These are phyloP conservation scores for Xyrichtys novacula DNA, from an alignment of 2,797 vertebrate species.

Conservation along the genomic window DNA sequence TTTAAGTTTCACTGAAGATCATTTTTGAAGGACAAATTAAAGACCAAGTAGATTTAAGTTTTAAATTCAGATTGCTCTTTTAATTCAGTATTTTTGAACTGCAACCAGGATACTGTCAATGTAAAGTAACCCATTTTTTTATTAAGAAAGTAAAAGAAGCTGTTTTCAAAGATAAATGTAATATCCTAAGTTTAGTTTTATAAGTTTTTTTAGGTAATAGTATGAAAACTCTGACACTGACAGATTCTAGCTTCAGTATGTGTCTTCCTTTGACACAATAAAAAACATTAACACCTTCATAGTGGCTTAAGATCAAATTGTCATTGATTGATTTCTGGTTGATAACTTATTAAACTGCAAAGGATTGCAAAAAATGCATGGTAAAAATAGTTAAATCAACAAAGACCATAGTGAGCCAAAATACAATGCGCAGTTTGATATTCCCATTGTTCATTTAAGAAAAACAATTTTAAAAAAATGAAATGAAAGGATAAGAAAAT, in stretches of 20 bases:
- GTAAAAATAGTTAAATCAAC: too few relatives aligned
- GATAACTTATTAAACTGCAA: not conserved
- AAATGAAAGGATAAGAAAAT: constrained; percentile 10
- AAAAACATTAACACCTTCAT: not conserved
- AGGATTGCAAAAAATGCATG: not conserved
- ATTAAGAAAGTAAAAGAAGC: too few relatives aligned
- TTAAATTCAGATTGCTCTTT: not conserved
- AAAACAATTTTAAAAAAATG: not conserved
- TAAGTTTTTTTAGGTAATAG: too few relatives aligned
- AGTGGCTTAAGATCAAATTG: not conserved
- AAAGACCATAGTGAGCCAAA: not conserved
- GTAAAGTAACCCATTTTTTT: not conserved
- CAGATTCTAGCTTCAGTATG: not conserved
- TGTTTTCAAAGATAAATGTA: too few relatives aligned
- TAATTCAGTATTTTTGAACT: not conserved
- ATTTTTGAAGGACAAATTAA: constrained; percentile 2
- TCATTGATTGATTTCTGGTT: not conserved
- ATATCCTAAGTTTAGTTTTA: too few relatives aligned
- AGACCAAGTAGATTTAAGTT: not conserved
- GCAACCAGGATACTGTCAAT: constrained; percentile 1
- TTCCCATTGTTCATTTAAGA: constrained; percentile 6
- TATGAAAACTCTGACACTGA: not conserved
- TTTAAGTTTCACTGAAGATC: constrained; percentile 8
- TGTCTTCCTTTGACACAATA: not conserved
- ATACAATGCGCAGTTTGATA: not conserved